Evolutionary conservation across 1,140 invertebrate species (phyloP).

Genomic region (Caenorhabditis inopinata): DNA sequence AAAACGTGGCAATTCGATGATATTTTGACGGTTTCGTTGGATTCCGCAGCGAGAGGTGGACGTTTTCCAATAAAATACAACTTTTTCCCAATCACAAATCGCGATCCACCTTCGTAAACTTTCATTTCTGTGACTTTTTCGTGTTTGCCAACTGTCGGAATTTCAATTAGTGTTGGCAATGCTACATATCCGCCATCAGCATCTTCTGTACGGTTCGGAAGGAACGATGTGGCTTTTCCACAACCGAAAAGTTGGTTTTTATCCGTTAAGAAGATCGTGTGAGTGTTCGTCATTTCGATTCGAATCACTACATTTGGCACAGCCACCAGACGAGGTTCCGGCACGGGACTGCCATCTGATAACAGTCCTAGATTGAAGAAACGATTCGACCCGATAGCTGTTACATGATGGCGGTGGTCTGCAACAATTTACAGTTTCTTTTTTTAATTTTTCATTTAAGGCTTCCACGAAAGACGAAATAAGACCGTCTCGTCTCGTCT

Average conservation of each 20-base stretch:
- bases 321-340: background rate
- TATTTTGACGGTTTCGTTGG: background rate
- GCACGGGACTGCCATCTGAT: background rate
- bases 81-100: background rate
- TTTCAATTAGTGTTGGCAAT: background rate
- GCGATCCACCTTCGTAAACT: background rate
- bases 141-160: background rate
- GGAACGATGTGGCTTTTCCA: background rate
- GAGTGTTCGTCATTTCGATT: background rate
- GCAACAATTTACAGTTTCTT: background rate
- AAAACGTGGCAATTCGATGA: background rate
- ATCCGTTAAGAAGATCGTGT: background rate
- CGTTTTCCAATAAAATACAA: background rate
- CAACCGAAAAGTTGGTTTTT: background rate
- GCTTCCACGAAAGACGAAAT: too few species aligned
- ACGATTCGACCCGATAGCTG: background rate
- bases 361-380: constrained; percentile 13
- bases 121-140: background rate
- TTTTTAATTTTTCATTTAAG: background rate
- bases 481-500: too few species aligned
- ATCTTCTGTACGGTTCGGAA: background rate
- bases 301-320: background rate
- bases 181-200: background rate
- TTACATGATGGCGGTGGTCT: background rate
- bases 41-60: background rate